phyloP scores from a whole-genome alignment of 2,113 vertebrate species.

The Orthochromis malagaraziensis region DNA sequence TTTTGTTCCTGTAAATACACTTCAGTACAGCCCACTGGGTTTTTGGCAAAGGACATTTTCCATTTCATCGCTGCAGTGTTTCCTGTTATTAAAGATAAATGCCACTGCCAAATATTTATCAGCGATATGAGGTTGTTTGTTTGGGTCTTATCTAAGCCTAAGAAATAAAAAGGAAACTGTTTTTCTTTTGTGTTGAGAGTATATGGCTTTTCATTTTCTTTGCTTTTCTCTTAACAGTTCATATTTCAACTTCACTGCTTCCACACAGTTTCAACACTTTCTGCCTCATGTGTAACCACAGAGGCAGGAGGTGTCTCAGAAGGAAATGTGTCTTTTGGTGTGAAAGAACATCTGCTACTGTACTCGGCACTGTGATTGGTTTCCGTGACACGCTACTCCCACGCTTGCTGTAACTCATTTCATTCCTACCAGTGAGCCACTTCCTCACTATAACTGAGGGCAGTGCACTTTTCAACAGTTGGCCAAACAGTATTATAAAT shows the following conservation, averaged over 20 bases:
- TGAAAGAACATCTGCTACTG: constrained; percentile 6
- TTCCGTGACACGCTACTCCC: neutral
- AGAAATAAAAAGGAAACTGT: neutral
- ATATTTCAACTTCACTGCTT: neutral
- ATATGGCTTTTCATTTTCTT: neutral
- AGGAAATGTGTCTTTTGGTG: neutral
- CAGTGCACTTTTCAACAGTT: neutral
- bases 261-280: neutral
- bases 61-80: neutral
- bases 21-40: neutral
- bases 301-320: neutral
- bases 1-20: neutral
- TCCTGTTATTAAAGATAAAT: constrained; percentile 12
- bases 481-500: neutral
- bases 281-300: neutral
- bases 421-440: neutral
- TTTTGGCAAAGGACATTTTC: neutral
- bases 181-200: neutral
- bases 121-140: neutral
- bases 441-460: neutral
- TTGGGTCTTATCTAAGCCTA: neutral
- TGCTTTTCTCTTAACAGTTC: neutral
- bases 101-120: neutral
- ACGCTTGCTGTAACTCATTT: neutral
- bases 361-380: neutral